phyloP scores from a whole-genome alignment of 2,888 invertebrate genomes.

The Acleris emargana region DNA sequence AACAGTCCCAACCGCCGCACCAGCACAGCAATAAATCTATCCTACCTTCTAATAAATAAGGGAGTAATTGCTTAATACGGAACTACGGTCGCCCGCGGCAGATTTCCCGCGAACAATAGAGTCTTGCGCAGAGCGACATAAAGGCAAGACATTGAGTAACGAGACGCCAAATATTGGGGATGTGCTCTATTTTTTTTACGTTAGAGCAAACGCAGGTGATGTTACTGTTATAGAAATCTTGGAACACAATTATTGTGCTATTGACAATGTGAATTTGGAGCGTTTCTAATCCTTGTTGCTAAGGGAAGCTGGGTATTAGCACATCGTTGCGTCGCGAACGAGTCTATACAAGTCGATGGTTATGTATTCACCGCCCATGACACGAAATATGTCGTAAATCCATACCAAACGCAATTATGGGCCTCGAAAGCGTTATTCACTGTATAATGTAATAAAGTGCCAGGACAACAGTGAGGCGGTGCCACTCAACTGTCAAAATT shows the following conservation, averaged over 20 bases:
- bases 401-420: no score
- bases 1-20: constrained; percentile 59
- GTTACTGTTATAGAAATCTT: constrained; percentile 68
- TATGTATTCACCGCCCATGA: constrained; percentile 3
- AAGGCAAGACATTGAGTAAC: constrained; percentile 77
- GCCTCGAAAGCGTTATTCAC: no score
- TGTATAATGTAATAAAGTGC: constrained; percentile 9
- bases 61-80: constrained; percentile 66
- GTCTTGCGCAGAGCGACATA: constrained; percentile 55
- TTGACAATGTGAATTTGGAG: constrained; percentile 67
- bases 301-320: constrained; percentile 47
- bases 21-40: constrained; percentile 63
- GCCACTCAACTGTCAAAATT: constrained; percentile 33
- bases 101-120: constrained; percentile 61
- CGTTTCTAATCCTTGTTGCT: constrained; percentile 64
- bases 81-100: constrained; percentile 52
- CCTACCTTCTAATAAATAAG: constrained; percentile 68
- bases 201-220: constrained; percentile 72
- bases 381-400: constrained; percentile 14
- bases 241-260: constrained; percentile 77
- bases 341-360: background rate
- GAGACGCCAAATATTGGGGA: constrained; percentile 74
- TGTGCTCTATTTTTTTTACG: constrained; percentile 55
- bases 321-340: constrained; percentile 32
- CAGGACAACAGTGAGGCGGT: constrained; percentile 28